Evolutionary conservation across 2,888 invertebrate species (phyloP), one percentile per base, ranked within the genome.

Genomic region (Sepioteuthis lessoniana): DNA sequence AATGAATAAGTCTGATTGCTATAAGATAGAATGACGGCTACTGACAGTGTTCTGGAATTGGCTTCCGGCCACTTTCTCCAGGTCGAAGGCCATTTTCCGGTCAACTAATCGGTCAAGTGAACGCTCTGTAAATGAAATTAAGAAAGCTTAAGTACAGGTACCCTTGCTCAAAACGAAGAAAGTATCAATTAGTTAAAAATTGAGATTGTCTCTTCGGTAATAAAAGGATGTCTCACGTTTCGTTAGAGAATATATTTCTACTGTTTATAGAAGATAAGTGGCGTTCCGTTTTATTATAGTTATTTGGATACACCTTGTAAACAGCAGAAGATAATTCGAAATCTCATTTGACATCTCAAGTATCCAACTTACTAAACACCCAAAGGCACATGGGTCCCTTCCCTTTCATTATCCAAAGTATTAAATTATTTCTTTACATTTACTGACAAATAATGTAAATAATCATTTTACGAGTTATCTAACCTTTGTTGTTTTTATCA

Each of bases 1-100:
- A 76, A 76, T 35, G 76, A 76, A 76, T n/a, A 76, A n/a, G 76
- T 35, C n/a, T 76, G 76, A 76, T 76, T 76, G 76, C 76, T 76
- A n/a, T 76, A n/a, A 76, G 76, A n/a, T 76, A n/a, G 13, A n/a
- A 76, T n/a, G 10, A 10, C n/a, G n/a, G n/a, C 76, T n/a, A 76
- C 76, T 76, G 16, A n/a, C n/a, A 76, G n/a, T 76, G 76, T n/a
- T 76, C n/a, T 35, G 76, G 76, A 76, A 76, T 76, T 76, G 76
- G 76, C 76, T 19, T n/a, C 76, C 3, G n/a, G 76, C 76, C 76
- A 76, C 19, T 76, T 35, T 76, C 76, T 76, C 13, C 13, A n/a
- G 16, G n/a, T 35, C 76, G 16, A 76, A 76, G n/a, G n/a, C 19
- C n/a, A n/a, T 16, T n/a, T 35, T 16, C 76, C 76, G 16, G 76